Evolutionary conservation across 2,113 vertebrate species (phyloP).

Genomic region (Corythaixoides concolor): DNA sequence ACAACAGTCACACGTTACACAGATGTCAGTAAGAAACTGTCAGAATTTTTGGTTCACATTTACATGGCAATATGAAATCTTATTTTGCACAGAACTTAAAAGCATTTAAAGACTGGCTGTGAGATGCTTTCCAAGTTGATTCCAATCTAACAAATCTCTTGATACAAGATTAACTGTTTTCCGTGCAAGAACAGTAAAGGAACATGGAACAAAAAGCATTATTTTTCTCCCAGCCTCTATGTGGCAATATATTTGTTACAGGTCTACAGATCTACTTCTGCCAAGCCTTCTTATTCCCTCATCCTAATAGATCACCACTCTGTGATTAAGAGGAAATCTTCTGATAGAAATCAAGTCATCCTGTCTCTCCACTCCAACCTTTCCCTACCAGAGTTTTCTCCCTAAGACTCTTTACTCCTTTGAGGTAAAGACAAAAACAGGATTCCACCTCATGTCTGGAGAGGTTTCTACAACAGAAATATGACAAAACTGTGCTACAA

Average conservation of each 20-base stretch:
- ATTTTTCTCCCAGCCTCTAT: not conserved
- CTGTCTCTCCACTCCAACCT: not conserved
- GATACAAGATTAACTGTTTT: not conserved
- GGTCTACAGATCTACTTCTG: not conserved
- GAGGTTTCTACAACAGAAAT: not conserved
- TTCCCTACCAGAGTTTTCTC: no score
- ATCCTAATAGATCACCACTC: not conserved
- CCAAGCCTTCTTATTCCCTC: not conserved
- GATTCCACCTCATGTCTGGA: not conserved
- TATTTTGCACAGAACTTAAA: not conserved
- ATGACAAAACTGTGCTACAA: not conserved
- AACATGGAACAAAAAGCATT: not conserved
- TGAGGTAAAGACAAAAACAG: not conserved
- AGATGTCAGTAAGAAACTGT: not conserved
- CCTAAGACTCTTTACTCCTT: not conserved
- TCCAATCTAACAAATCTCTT: not conserved
- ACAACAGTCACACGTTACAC: not conserved
- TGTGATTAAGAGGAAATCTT: not conserved
- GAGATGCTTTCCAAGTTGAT: not conserved
- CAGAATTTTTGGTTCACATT: not conserved
- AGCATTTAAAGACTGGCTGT: not conserved
- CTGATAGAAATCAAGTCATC: not conserved
- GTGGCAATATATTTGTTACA: not conserved
- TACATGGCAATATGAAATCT: not conserved
- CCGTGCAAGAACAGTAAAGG: not conserved